Evolutionary conservation across 2,797 vertebrate genomes (phyloP), one percentile per base, ranked within the genome.

Genomic region (Petrocephalus sullivani): DNA sequence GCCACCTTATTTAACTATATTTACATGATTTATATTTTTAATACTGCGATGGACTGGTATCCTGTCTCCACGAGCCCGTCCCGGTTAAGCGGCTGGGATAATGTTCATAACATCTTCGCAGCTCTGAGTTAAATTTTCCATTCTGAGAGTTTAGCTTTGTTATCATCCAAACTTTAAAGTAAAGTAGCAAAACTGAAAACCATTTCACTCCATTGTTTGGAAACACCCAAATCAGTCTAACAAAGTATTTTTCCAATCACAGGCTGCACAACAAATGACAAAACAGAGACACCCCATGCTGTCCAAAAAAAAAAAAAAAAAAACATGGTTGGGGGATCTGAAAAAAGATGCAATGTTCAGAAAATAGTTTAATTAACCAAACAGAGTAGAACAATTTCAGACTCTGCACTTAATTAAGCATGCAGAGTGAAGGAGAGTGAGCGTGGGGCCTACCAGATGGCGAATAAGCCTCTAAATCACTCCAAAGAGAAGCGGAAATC

Each of bases 381-480:
- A 88, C 83, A 88, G 89, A 89, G 78, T 88, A 88, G 60, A 88
- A 88, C 87, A 86, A 85, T 88, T 82, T 88, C 87, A 56, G 23
- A 88, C 54, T 88, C 53, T 58, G 89, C 83, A 88, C 89, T 88
- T 89, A 89, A 89, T 89, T 89, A 89, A 89, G 89, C 89, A 89
- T 88, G 89, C 87, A 90, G 89, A 85, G 87, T 93, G 93, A 91
- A 94, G 95, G 95, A 86, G 93, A 92, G 91, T 91, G 83, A 87
- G 91, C 94, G 91, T 92, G 93, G 93, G 93, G 95, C 85, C 92
- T 93, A 93, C 95, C 96, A 96, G 94, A 96, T 96, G 95, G 95
- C 91, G 91, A 93, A 93, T 90, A 93, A 88, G 92, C 91, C 91
- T 90, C 90, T 88, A 90, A 94, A 93, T 94, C 87, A 95, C 91